Evolutionary conservation across 2,888 invertebrate species (phyloP), one percentile per base, ranked within the genome.

Genomic region (Pherbina coryleti): DNA sequence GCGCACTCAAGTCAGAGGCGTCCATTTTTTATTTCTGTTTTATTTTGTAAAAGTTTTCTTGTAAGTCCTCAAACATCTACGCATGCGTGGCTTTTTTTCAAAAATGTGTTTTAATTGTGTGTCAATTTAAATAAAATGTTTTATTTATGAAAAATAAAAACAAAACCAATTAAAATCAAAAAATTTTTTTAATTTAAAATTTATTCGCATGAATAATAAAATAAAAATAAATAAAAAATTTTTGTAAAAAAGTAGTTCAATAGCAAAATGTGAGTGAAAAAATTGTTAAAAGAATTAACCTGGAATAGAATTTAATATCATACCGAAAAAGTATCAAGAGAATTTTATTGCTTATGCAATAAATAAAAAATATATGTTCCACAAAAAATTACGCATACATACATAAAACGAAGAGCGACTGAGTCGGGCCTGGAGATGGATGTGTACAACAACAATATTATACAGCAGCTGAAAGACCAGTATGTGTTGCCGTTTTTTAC

Each of bases 391-490:
- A 44, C 44, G 1, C 44, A 44, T 3, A 44, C 14, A 11, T 44
- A 37, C 8, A 44, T 44, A 44, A 44, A 44, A 44, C 44, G 7
- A 44, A 44, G 44, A 44, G 44, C 44, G 44, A 44, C 44, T 11
- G 11, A 11, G 11, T 44, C 11, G 14, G 11, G 44, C 44, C 44
- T 44, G 44, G 11, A 44, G 1, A 44, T 44, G 44, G 44, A 44
- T 44, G 44, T 44, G 31, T 70, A 60, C 51, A 76, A 76, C 49
- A 76, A 70, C 19, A 76, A 76, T 76, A 70, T 76, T 9, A 70
- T 62, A 22, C 70, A 70, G 22, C 70, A 44, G 11, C 62, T 76
- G 3, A 70, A 44, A 49, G 76, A 76, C 69, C 70, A 76, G 76
- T 76, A 76, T 62, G 76, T 70, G 22, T 60, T 25, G 8, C 17